Percentiles rank a stretch among this genome's conserved stretches.
These are phyloP conservation scores for Exocentrus adspersus DNA, from an alignment of 2,888 invertebrate species.

Conservation along the genomic window DNA sequence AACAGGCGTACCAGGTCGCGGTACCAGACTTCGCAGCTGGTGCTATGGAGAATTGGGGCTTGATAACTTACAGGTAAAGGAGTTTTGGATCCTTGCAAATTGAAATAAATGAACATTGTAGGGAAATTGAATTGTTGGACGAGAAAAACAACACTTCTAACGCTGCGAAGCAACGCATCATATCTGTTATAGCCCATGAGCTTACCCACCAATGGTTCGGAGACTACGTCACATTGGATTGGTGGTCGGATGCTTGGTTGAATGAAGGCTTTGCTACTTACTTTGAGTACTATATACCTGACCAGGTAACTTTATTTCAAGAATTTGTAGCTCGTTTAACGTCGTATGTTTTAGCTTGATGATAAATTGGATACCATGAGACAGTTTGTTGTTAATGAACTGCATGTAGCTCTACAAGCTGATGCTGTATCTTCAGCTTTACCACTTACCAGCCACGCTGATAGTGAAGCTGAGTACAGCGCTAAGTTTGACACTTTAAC, in stretches of 20 bases:
- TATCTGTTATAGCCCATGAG: conserved; percentile 78
- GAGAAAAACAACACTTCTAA: conserved; percentile 42
- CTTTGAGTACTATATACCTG: conserved; percentile 75
- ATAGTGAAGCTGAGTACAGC: conserved; percentile 65
- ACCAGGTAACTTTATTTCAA: conserved; percentile 66
- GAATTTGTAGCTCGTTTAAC: no score
- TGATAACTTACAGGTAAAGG: conserved; percentile 80
- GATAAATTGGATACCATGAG: conserved; percentile 67
- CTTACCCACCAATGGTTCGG: conserved; percentile 87
- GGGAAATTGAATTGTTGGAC: conserved; percentile 46
- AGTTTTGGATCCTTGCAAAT: no score
- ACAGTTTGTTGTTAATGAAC: conserved; percentile 74
- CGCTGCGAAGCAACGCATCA: conserved; percentile 66
- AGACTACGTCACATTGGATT: conserved; percentile 76
- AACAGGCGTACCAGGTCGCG: conserved; percentile 83
- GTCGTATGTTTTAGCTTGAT: conserved; percentile 25
- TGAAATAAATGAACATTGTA: no score
- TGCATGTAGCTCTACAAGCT: conserved; percentile 65
- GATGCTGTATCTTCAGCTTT: conserved; percentile 56
- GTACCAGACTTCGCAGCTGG: conserved; percentile 83
- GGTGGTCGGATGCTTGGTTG: conserved; percentile 81
- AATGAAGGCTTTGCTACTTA: conserved; percentile 80
- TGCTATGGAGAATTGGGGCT: conserved; percentile 93
- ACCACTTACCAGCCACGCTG: conserved; percentile 67
- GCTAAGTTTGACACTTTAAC: conserved; percentile 70